Percentiles rank a stretch among this genome's conserved stretches.
phyloP scores from a whole-genome alignment of 30 jellyfish, hydroid and myxozoan genomes.

The Chironex yamaguchii region DNA sequence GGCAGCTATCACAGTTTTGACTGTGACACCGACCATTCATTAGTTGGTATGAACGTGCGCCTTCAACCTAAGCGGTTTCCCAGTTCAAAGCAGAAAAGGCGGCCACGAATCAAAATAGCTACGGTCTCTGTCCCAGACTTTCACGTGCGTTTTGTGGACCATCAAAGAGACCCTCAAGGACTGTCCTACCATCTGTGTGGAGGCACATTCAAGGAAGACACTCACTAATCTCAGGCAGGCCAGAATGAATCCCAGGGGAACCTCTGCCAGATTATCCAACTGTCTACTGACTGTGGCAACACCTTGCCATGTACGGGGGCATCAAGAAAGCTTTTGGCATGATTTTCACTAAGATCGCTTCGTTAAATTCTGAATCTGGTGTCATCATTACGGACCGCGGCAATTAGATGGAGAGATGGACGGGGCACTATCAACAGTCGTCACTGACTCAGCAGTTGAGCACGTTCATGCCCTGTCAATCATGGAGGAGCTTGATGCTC shows the following conservation, averaged over 20 bases:
- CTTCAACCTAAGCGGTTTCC: conserved; percentile 1
- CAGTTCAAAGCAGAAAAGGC: neutral
- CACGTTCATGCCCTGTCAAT: conserved; percentile 9
- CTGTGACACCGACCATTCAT: conserved; percentile 48
- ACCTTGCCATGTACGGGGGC: conserved; percentile 37
- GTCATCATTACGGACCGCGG: conserved; percentile 15
- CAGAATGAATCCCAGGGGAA: conserved; percentile 35
- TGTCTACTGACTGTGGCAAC: neutral
- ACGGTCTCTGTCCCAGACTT: neutral
- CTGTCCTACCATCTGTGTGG: neutral
- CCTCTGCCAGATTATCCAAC: conserved; percentile 28
- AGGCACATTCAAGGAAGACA: neutral
- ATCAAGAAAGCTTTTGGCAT: conserved; percentile 44
- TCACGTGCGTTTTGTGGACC: neutral
- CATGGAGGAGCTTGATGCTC: conserved; percentile 59
- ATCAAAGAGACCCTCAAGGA: conserved; percentile 4
- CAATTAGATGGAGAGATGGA: conserved; percentile 66
- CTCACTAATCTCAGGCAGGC: conserved; percentile 8
- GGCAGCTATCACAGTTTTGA: conserved; percentile 56
- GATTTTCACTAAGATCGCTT: neutral
- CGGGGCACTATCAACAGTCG: conserved; percentile 38
- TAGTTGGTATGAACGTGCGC: neutral
- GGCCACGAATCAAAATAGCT: neutral
- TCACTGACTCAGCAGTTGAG: conserved; percentile 2
- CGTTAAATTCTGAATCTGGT: conserved; percentile 7